Evolutionary conservation across 2,888 invertebrate species (phyloP).

Genomic region (Macroteleia sp.): DNA sequence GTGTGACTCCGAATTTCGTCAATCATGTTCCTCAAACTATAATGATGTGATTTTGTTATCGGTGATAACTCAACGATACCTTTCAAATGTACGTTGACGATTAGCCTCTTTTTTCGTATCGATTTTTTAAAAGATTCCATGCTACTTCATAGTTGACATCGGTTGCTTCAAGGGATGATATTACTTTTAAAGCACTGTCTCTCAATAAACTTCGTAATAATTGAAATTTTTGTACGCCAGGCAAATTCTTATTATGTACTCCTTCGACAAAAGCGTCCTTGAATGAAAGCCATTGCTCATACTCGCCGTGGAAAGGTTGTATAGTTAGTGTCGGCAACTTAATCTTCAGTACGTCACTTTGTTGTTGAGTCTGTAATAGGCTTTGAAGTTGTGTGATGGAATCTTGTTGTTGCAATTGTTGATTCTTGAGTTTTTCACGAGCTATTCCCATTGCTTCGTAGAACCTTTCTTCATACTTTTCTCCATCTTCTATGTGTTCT

Average conservation of each 20-base stretch:
- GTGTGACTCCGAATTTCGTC: conserved; percentile 3
- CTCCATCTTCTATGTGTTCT: conserved; percentile 4
- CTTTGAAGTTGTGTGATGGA: too few species aligned
- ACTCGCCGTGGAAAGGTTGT: too few species aligned
- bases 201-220: not conserved
- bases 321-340: too few species aligned
- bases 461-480: conserved; percentile 8
- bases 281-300: too few species aligned
- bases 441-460: conserved; percentile 15
- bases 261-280: too few species aligned
- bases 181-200: not conserved
- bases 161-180: conserved; percentile 1
- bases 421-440: not conserved
- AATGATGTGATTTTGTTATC: not conserved
- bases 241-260: not conserved
- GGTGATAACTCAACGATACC: not conserved
- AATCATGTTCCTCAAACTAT: not conserved
- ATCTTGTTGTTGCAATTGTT: conserved; percentile 1
- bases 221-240: conserved; percentile 8
- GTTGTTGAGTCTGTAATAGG: not conserved
- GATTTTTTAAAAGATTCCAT: conserved; percentile 1
- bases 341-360: not conserved
- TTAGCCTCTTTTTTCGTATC: conserved; percentile 6
- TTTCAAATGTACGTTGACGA: conserved; percentile 12
- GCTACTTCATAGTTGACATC: not conserved